Base-by-base conservation (phyloP, 2,113 vertebrate genomes). In the Murina feae region DNA sequence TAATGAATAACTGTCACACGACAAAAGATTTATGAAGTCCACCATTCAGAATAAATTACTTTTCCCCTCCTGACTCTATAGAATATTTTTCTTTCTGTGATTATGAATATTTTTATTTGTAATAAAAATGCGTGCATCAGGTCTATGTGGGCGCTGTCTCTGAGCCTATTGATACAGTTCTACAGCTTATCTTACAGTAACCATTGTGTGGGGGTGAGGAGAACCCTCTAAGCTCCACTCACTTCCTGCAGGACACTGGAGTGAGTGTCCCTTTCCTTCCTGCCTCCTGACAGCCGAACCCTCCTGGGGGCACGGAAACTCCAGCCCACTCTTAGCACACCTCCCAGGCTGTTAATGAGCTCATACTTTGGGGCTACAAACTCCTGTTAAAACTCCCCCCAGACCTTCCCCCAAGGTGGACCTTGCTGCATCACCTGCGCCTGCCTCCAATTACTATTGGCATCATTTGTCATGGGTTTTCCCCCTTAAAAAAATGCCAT, bases 271-370 rank as follows among this genome's bases (percentile, higher is more conserved):
- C 20, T 14, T 0, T 44, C 23, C n/a, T 32, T 71, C 47, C 39
- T 3, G 6, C 74, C 32, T 72, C 0, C 1, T 12, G 39, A 16
- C 16, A 7, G n/a, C 5, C 32, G 10, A n/a, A 13, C 9, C 12
- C 28, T 23, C 1, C 0, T 13, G 0, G 0, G n/a, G 17, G 18
- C 9, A 1, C 2, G 11, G 37, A 35, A 44, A 11, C 44, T 55
- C 53, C 1, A 4, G 18, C 9, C 42, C 42, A 63, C 9, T n/a
- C 44, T 49, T 21, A 63, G 20, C 4, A 37, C 9, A 53, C 6
- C 9, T 90, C n/a, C 55, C 63, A 32, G 14, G 47, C n/a, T 66
- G 53, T 18, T 37, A 25, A 35, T 13, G 32, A 49, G 25, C 25
- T 86, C 23, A 7, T 44, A 25, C 21, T 66, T 79, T 65, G 37